Base-by-base conservation (phyloP, 2,888 invertebrate species). In the Coelinius sp. region DNA sequence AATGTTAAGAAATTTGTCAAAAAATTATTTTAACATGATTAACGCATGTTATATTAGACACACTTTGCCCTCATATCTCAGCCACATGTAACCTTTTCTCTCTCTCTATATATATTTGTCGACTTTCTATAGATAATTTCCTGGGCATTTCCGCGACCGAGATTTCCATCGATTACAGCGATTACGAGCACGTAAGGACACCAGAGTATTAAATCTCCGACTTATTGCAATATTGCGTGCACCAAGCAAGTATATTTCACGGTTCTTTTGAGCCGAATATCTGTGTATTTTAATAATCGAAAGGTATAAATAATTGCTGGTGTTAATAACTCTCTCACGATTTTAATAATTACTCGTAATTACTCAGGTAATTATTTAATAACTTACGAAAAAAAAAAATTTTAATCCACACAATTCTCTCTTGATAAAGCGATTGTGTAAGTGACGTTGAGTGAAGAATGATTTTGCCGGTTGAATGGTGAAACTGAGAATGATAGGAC, bases 111-210 rank as follows among this genome's bases (percentile, higher is more conserved):
- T n/a, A 17, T 59, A 31, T 59, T 38, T 53, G 44, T 44, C 70
- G 75, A 85, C 83, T 86, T 86, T 86, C 84, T 84, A 81, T 67
- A 27, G 76, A 79, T 78, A 81, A 84, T 80, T 84, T 82, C 77
- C 82, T 79, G 74, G 77, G 79, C 78, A 72, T 76, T 76, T 78
- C 73, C 75, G 75, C 76, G 73, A 66, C 74, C 68, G 74, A 78
- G 78, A 81, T 82, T 81, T 83, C 81, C 80, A 82, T 78, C 78
- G 80, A 82, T 84, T 81, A 80, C 78, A 80, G 80, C 78, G 79
- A 81, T 79, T 76, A 74, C 71, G 73, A 10, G 38, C 62, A 64
- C 63, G 41, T 35, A 71, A 69, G 64, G 63, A 12, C 41, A 63
- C 63, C 24, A 63, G 5, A n/a, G n/a, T n/a, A 12, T 27, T 56